Evolutionary conservation across 2,888 invertebrate species (phyloP).

Genomic region (Epinotia bilunana): DNA sequence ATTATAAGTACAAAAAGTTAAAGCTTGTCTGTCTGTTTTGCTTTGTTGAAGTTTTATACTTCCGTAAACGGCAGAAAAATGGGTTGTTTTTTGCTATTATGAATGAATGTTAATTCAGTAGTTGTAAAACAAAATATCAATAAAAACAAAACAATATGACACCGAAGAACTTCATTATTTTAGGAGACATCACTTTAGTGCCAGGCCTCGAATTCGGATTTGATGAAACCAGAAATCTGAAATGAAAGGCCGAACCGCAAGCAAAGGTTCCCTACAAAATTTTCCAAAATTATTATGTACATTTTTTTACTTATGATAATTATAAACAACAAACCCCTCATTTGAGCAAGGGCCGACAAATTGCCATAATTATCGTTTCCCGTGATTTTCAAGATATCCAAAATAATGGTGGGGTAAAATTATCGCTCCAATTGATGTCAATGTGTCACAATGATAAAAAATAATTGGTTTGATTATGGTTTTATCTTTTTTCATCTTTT

Average conservation of each 20-base stretch:
- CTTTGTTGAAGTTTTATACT: too few species aligned
- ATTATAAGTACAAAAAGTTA: too few species aligned
- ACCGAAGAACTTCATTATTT: too few species aligned
- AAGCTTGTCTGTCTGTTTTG: too few species aligned
- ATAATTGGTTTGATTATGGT: slow-evolving; percentile 36
- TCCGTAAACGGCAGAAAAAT: too few species aligned
- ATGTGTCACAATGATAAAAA: slow-evolving; percentile 66
- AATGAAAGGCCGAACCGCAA: neutral
- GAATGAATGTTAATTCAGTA: too few species aligned
- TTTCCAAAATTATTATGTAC: neutral
- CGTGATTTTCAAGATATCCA: slow-evolving; percentile 64
- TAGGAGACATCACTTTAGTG: too few species aligned
- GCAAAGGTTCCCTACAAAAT: neutral
- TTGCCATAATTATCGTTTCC: slow-evolving; percentile 72
- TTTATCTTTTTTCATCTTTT: slow-evolving; percentile 29
- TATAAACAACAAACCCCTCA: slow-evolving; percentile 21
- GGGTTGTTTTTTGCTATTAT: too few species aligned
- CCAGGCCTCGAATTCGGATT: too few species aligned
- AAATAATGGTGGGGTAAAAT: slow-evolving; percentile 64
- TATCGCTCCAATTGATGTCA: slow-evolving; percentile 69
- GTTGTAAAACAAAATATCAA: too few species aligned
- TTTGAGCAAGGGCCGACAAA: slow-evolving; percentile 61
- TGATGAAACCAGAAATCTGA: neutral
- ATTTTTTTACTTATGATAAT: slow-evolving; percentile 7
- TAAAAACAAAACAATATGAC: too few species aligned